These are phyloP conservation scores for Drosophila fuyamai DNA, from an alignment of 1,140 invertebrate genomes.

Conservation along the genomic window DNA sequence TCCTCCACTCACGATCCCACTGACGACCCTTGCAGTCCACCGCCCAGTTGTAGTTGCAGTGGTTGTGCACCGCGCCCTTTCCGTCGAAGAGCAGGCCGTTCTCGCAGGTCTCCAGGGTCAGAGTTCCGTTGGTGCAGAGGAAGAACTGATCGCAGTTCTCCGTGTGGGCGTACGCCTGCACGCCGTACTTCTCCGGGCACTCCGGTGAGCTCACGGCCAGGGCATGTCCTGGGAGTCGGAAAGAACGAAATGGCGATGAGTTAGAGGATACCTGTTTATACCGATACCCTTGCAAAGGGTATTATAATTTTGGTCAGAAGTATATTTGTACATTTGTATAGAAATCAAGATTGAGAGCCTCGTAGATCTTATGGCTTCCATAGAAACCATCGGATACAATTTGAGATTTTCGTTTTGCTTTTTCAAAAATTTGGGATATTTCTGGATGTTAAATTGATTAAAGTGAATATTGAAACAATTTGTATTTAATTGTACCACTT, in stretches of 20 bases:
- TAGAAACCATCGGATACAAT: no score
- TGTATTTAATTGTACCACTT: no score
- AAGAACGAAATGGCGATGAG: neutral
- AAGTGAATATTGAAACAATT: no score
- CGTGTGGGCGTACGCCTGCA: constrained; percentile 93
- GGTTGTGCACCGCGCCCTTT: constrained; percentile 93
- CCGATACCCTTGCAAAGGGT: no score
- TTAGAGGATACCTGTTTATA: no score
- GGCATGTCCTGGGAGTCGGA: constrained; percentile 61
- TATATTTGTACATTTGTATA: no score
- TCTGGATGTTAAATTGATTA: no score
- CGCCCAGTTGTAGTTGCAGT: constrained; percentile 97
- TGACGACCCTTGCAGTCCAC: constrained; percentile 94
- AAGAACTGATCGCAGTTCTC: constrained; percentile 94
- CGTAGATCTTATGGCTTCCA: no score
- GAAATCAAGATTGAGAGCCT: no score
- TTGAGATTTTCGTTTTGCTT: no score
- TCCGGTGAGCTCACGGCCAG: constrained; percentile 81
- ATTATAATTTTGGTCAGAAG: no score
- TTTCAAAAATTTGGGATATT: no score
- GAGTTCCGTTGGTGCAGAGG: constrained; percentile 95
- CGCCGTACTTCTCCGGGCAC: constrained; percentile 89
- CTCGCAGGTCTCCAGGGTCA: constrained; percentile 95
- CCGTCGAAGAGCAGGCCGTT: constrained; percentile 96
- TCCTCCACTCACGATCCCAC: constrained; percentile 89